Conservation (phyloP, 30 jellyfish, hydroid and myxozoan genomes). For the Hydractinia echinata region DNA sequence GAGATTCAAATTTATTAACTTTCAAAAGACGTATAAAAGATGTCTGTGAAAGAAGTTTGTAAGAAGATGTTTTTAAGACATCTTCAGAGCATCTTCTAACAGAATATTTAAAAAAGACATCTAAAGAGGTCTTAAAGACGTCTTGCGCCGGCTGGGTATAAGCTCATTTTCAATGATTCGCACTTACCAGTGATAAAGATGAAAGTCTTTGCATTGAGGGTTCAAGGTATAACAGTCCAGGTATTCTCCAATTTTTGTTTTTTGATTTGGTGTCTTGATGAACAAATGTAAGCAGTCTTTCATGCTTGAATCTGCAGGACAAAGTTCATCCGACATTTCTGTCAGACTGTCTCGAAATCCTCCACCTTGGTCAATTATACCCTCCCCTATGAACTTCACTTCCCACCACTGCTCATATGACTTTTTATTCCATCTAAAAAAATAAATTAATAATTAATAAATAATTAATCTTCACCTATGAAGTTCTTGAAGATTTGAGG, state of each 20-base stretch:
- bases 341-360: conserved; percentile 96
- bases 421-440: conserved; percentile 68
- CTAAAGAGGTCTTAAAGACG: background rate
- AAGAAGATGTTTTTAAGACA: background rate
- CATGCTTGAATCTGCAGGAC: conserved; percentile 65
- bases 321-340: conserved; percentile 90
- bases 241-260: conserved; percentile 62
- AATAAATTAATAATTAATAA: background rate
- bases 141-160: background rate
- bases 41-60: background rate
- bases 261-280: conserved; percentile 82
- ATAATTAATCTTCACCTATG: background rate
- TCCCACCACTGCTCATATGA: conserved; percentile 94
- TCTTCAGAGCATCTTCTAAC: background rate
- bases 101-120: background rate
- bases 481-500: background rate
- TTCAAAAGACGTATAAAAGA: no score
- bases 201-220: conserved; percentile 67
- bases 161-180: background rate
- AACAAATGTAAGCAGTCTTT: conserved; percentile 53
- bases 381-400: conserved; percentile 89
- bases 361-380: conserved; percentile 98
- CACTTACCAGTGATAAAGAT: conserved; percentile 57
- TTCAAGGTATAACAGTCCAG: conserved; percentile 76
- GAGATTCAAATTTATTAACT: no score